phyloP scores from a whole-genome alignment of 2,797 vertebrate genomes.

The Leuciscus waleckii region DNA sequence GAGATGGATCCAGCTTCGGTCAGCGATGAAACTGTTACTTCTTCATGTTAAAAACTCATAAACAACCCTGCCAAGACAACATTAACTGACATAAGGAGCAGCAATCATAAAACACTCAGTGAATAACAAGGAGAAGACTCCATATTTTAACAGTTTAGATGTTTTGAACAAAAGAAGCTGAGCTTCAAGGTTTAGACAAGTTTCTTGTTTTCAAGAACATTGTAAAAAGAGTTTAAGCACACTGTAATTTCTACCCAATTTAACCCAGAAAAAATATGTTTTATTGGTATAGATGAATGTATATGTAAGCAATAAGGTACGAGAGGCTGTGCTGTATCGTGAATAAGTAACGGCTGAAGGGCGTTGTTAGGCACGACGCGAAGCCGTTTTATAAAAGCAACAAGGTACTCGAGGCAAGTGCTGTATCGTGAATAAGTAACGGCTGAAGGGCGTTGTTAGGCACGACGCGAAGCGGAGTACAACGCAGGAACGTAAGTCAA shows the following conservation, averaged over 20 bases:
- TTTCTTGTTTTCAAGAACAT: background rate
- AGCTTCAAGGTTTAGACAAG: too few relatives aligned
- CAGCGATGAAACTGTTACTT: constrained; percentile 12
- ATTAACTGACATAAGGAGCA: constrained; percentile 22
- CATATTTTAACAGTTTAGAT: background rate
- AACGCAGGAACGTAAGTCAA: too few relatives aligned
- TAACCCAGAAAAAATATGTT: background rate
- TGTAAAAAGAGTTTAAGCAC: background rate
- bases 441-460: too few relatives aligned
- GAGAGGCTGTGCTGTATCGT: too few relatives aligned
- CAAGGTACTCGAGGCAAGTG: too few relatives aligned
- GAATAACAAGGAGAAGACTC: background rate
- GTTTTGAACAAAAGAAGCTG: background rate
- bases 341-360: too few relatives aligned
- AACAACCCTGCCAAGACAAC: constrained; percentile 10
- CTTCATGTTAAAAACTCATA: constrained; percentile 31
- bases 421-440: too few relatives aligned
- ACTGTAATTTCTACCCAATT: background rate
- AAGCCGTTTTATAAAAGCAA: too few relatives aligned
- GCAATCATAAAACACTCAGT: background rate
- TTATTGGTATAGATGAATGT: background rate
- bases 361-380: too few relatives aligned
- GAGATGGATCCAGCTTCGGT: constrained; percentile 8
- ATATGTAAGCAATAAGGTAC: too few relatives aligned
- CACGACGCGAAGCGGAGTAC: too few relatives aligned